Evolutionary conservation across 2,797 vertebrate species (phyloP).

Genomic region (Bradypodion ventrale): DNA sequence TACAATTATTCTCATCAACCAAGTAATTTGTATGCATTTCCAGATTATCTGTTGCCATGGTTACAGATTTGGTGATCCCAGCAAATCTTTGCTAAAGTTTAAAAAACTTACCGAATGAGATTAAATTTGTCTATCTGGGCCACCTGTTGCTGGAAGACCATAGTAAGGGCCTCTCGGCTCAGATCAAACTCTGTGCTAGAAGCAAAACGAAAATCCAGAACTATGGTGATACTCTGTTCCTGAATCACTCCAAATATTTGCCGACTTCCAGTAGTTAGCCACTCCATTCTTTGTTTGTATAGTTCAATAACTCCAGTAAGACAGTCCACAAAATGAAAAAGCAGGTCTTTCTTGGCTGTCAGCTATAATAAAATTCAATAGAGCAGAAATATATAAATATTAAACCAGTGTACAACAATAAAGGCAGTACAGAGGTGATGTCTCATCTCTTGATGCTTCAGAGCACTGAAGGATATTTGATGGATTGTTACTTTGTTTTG

Average conservation of each 20-base stretch:
- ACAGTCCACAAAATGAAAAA: conserved; percentile 70
- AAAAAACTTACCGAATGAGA: conserved; percentile 74
- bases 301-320: conserved; percentile 70
- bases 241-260: conserved; percentile 83
- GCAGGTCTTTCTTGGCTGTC: conserved; percentile 76
- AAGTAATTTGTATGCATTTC: no score
- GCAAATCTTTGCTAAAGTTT: conserved; percentile 11
- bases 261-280: conserved; percentile 80
- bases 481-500: no score
- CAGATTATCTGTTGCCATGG: no score
- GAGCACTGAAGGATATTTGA: background rate
- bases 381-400: conserved; percentile 50
- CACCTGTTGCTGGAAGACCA: conserved; percentile 80
- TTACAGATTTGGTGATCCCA: background rate
- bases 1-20: no score
- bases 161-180: conserved; percentile 72
- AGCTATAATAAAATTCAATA: conserved; percentile 72
- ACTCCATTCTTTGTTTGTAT: conserved; percentile 75
- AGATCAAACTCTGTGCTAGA: conserved; percentile 64
- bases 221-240: conserved; percentile 72
- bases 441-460: background rate
- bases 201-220: conserved; percentile 72
- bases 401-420: conserved; percentile 26
- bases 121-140: conserved; percentile 76
- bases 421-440: conserved; percentile 46